These are phyloP conservation scores for Hirudinaria manillensis DNA, from an alignment of 2,888 invertebrate genomes.

Conservation along the genomic window DNA sequence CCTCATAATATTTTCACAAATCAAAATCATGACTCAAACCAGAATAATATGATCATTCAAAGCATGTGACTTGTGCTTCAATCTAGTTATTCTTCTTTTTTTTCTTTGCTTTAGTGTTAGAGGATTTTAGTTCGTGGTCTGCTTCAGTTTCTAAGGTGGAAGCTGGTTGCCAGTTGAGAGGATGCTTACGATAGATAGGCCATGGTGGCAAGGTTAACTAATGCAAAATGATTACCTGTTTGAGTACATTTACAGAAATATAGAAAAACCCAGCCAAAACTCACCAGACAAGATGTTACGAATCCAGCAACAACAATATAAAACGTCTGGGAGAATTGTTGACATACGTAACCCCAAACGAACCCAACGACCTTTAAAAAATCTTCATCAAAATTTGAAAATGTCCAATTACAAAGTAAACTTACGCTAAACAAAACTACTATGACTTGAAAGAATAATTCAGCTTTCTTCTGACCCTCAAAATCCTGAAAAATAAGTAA, in stretches of 20 bases:
- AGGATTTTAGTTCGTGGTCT: conserved; percentile 43
- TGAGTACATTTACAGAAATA: neutral
- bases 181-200: conserved; percentile 84
- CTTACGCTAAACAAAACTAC: conserved; percentile 79
- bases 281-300: conserved; percentile 73
- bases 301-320: conserved; percentile 87
- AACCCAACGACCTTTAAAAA: conserved; percentile 68
- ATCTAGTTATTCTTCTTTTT: conserved; percentile 44
- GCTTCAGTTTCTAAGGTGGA: neutral
- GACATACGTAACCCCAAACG: conserved; percentile 84
- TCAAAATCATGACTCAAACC: too few relatives aligned
- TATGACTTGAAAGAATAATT: conserved; percentile 79
- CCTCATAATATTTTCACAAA: too few relatives aligned
- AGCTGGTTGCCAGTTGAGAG: conserved; percentile 78
- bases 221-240: neutral
- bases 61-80: too few relatives aligned
- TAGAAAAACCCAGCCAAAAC: conserved; percentile 42
- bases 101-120: conserved; percentile 30
- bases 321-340: conserved; percentile 90
- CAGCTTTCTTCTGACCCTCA: conserved; percentile 82
- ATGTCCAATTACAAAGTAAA: neutral
- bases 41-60: too few relatives aligned
- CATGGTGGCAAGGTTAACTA: conserved; percentile 87
- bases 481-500: conserved; percentile 62
- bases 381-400: neutral